These are phyloP conservation scores for Pyrrhia umbra DNA, from an alignment of 2,888 invertebrate species.

Conservation along the genomic window DNA sequence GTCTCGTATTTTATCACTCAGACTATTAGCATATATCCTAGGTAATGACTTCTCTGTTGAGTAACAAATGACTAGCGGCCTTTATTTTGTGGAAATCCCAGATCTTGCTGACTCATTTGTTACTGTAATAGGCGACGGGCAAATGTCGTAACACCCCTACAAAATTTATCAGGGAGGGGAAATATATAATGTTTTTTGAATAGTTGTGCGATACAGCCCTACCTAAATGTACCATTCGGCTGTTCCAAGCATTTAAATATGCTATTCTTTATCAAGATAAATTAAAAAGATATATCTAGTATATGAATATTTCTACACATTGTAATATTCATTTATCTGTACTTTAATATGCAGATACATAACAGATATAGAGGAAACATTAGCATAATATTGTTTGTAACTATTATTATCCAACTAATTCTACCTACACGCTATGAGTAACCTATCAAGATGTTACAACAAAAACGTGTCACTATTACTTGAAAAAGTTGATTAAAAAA, in stretches of 20 bases:
- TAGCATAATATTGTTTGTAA: constrained; percentile 15
- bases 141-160: no score
- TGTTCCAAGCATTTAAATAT: background rate
- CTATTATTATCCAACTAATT: background rate
- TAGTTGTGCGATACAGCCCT: no score
- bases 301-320: constrained; percentile 3
- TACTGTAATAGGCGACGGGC: no score
- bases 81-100: constrained; percentile 8
- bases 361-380: constrained; percentile 15
- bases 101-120: constrained; percentile 5
- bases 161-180: no score
- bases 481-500: background rate
- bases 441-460: background rate
- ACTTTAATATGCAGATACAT: constrained; percentile 7
- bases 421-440: constrained; percentile 1
- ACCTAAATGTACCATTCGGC: no score
- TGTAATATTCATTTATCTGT: constrained; percentile 12
- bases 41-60: constrained; percentile 13
- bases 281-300: background rate
- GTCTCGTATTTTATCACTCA: constrained; percentile 25
- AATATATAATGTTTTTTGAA: background rate
- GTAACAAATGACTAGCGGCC: background rate
- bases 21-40: constrained; percentile 37
- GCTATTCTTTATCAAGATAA: background rate
- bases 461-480: background rate